These are phyloP conservation scores for Argynnis bischoffii DNA, from an alignment of 2,888 invertebrate genomes.

Conservation along the genomic window DNA sequence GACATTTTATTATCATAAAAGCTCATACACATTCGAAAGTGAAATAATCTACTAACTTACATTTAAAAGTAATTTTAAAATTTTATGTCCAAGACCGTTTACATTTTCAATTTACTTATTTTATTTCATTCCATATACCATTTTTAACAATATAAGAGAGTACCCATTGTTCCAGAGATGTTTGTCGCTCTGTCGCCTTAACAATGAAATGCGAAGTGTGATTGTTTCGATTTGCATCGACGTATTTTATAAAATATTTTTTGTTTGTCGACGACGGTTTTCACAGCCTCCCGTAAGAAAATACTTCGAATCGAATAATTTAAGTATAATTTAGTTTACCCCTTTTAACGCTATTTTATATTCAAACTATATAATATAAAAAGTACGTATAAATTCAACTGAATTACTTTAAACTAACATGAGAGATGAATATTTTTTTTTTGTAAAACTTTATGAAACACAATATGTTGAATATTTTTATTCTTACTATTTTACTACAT, in stretches of 20 bases:
- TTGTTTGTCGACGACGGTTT: conserved; percentile 33
- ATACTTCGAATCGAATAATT: conserved; percentile 40
- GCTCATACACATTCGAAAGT: too few relatives aligned
- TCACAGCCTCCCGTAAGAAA: conserved; percentile 32
- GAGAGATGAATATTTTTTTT: too few relatives aligned
- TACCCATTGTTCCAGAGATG: conserved; percentile 53
- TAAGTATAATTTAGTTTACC: conserved; percentile 36
- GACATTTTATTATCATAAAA: too few relatives aligned
- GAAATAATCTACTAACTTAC: too few relatives aligned
- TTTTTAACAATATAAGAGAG: conserved; percentile 29
- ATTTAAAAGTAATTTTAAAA: too few relatives aligned
- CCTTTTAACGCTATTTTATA: conserved; percentile 33
- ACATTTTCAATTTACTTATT: conserved; percentile 25
- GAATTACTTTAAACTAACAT: too few relatives aligned
- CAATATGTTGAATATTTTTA: too few relatives aligned
- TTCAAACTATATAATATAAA: too few relatives aligned
- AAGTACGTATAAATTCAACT: too few relatives aligned
- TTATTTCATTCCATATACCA: conserved; percentile 24
- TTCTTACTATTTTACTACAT: too few relatives aligned
- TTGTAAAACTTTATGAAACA: too few relatives aligned
- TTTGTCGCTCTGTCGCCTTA: conserved; percentile 57
- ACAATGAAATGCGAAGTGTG: conserved; percentile 63
- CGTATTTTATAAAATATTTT: conserved; percentile 53
- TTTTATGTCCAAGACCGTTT: neutral
- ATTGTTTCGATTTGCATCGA: conserved; percentile 64